A percentile compares a stretch with the other conserved stretches of the same genome.
These are phyloP conservation scores for Pelobates cultripes DNA, from an alignment of 2,797 vertebrate genomes.

Conservation along the genomic window DNA sequence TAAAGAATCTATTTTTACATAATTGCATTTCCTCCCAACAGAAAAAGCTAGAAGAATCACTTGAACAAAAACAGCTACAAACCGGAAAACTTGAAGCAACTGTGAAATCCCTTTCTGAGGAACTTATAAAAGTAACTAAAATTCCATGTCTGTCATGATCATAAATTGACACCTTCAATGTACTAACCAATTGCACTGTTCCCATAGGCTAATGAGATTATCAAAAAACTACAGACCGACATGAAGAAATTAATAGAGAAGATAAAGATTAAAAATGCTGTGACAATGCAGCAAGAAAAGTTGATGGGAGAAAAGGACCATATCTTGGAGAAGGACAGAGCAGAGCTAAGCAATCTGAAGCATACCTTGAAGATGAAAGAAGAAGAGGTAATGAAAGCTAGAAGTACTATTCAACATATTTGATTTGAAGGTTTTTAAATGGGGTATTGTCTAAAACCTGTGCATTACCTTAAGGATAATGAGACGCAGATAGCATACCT, in stretches of 20 bases:
- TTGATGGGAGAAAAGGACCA: constrained; percentile 37
- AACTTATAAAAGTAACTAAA: constrained; percentile 48
- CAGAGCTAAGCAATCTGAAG: constrained; percentile 27
- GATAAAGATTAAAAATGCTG: constrained; percentile 52
- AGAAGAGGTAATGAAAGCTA: constrained; percentile 42
- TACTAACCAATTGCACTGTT: neutral
- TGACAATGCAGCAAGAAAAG: constrained; percentile 51
- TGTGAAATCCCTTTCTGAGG: constrained; percentile 52
- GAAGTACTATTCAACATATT: too few species aligned
- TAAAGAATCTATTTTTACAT: neutral
- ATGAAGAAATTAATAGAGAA: constrained; percentile 55
- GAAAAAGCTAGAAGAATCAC: constrained; percentile 56
- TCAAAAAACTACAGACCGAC: constrained; percentile 53
- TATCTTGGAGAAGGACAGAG: constrained; percentile 39
- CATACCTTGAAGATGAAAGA: constrained; percentile 42
- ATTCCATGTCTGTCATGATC: neutral
- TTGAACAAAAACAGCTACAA: constrained; percentile 48
- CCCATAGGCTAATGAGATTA: constrained; percentile 57
- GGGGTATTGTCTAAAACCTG: too few species aligned
- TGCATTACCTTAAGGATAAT: too few species aligned
- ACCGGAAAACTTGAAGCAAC: constrained; percentile 54
- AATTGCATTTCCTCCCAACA: constrained; percentile 14
- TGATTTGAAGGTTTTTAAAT: too few species aligned
- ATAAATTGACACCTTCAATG: neutral
- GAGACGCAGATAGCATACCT: too few species aligned